Base-by-base conservation (phyloP, 2,888 invertebrate species). In the Embidobia sp. region DNA sequence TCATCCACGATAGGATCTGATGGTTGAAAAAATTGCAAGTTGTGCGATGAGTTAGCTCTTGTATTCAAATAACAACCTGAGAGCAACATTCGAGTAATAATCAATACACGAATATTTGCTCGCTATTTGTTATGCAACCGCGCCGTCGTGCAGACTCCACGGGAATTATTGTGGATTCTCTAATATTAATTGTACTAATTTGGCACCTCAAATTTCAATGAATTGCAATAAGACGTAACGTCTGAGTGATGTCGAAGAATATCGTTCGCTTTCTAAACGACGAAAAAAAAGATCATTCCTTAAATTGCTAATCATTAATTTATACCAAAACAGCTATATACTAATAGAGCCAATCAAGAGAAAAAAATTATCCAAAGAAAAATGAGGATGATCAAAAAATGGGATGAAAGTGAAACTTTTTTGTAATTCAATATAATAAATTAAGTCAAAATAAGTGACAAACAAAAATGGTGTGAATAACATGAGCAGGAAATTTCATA, bases 21-120 rank as follows among this genome's bases (percentile, higher is more conserved):
- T 26, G 10, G 27, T 35, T 11, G n/a, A 18, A 55, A 40, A 55
- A 51, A 51, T 31, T 22, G 26, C 53, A 53, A 22, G 31, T 33
- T 33, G 51, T 11, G 37, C 18, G 37, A 27, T 55, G 40, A 55
- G 40, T 53, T 37, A 26, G 49, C 49, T 48, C 31, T 48, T 31
- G 27, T 46, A 18, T 48, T 31, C 31, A 8, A 44, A 44, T 10
- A 1, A 15, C 31, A 16, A 31, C 16, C 11, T 16, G 13, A 26
- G 19, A 4, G 22, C n/a, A n/a, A 18, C 5, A 4, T 19, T 4
- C 11, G 15, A 49, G n/a, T n/a, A n/a, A n/a, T n/a, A n/a, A n/a
- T 49, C 49, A 18, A 49, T 49, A 31, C 19, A 6, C 15, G 33
- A 18, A 49, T 49, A 31, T 49, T 49, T 49, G 18, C 29, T 48